Evolutionary conservation across 2,888 invertebrate genomes (phyloP), one percentile per base, ranked within the genome.

Genomic region (Heterodera filipjevi): DNA sequence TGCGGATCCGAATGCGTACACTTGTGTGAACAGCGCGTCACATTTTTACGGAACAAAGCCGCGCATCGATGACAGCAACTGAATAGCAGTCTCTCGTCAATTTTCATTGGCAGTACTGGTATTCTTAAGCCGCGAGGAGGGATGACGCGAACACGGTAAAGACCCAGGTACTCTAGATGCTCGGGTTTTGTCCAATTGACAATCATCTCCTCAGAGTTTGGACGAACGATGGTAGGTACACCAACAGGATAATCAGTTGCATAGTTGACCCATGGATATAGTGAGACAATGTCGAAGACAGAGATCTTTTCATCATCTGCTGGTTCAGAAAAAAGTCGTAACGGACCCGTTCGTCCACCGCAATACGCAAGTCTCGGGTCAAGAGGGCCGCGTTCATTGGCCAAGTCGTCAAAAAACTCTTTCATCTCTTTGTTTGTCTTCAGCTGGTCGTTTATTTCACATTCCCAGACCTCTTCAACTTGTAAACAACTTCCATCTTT

Each of bases 81-180:
- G 19, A 49, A 74, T n/a, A 74, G 19, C 19, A 74, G 64, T 14
- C 74, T 32, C 3, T 59, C 53, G 32, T 74, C 74, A 35, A 59
- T 74, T 16, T 59, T 46, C 35, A 46, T 27, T 32, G 74, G 74
- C 2, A 74, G 30, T n/a, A 74, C 74, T 22, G 74, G 74, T 53
- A 74, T 49, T 46, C 22, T 10, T 27, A 74, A 64, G 19, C 59
- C 53, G 3, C 27, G 39, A 46, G 74, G 74, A 19, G 74, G 74
- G 22, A 74, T 46, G 19, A 74, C 59, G 12, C 74, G 46, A 49
- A 74, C 74, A 27, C 59, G 49, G 33, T 53, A 74, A 27, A 74
- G 16, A 2, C 59, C 49, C 27, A n/a, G 27, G 74, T 74, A 74
- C 1, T 19, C 19, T 44, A 49, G 14, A 10, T 46, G 27, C 71